Conservation (phyloP, 2,113 vertebrate genomes). For the Lamprotornis superbus region DNA sequence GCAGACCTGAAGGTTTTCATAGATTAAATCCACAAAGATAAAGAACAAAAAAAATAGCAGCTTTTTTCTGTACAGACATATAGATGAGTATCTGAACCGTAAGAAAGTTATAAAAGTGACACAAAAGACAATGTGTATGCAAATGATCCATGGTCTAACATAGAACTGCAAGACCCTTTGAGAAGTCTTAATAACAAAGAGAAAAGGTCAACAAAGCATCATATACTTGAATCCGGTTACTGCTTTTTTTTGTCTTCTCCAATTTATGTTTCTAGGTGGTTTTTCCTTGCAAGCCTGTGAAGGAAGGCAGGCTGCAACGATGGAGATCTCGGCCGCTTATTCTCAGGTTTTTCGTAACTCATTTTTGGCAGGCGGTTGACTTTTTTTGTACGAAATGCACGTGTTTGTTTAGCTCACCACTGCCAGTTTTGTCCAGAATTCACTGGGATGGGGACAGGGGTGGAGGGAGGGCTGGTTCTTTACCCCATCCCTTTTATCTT, state of each 20-base stretch:
- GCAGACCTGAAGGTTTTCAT: conserved; percentile 93
- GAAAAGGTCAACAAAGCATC: conserved; percentile 76
- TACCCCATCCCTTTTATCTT: conserved; percentile 44
- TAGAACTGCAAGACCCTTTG: conserved; percentile 89
- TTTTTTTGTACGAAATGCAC: conserved; percentile 10
- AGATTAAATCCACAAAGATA: conserved; percentile 92
- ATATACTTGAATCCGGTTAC: conserved; percentile 75
- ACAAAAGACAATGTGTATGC: conserved; percentile 89
- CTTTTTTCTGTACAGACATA: conserved; percentile 98
- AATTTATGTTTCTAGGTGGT: conserved; percentile 42
- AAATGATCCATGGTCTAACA: conserved; percentile 90
- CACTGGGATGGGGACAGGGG: background rate
- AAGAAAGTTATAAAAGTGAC: conserved; percentile 99
- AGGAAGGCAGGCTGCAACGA: conserved; percentile 50
- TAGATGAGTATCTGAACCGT: conserved; percentile 95
- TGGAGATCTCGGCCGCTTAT: conserved; percentile 53
- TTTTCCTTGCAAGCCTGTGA: conserved; percentile 53
- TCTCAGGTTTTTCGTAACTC: background rate
- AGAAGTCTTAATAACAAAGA: conserved; percentile 83
- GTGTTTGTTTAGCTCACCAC: conserved; percentile 19
- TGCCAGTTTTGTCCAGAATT: conserved; percentile 70
- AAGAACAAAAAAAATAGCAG: conserved; percentile 97
- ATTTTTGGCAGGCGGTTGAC: conserved; percentile 13
- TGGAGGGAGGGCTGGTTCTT: conserved; percentile 9
- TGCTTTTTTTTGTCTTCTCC: conserved; percentile 67